Evolutionary conservation across 2,113 vertebrate species (phyloP), one percentile per base, ranked within the genome.

Genomic region (Tinamus guttatus): DNA sequence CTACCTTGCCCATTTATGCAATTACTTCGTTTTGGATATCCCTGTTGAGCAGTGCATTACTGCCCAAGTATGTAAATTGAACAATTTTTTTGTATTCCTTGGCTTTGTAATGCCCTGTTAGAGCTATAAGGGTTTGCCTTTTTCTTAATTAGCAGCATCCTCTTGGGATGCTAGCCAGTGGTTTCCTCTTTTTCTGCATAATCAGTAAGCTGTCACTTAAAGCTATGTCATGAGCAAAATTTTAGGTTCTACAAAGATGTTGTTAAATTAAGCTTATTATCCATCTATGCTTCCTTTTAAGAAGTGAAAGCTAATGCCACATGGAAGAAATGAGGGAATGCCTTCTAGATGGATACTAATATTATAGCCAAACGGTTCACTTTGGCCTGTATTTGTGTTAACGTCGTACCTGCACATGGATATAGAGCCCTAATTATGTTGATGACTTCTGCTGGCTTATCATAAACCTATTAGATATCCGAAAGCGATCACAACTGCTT

Each of bases 301-400:
- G 59, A 77, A 65, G 36, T 34, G 75, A 58, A 77, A 60, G 19
- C 4, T 52, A 69, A 38, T 25, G 21, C 36, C n/a, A 8, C 0
- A 0, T 65, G 30, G 47, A 65, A 73, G 47, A 79, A 59, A 10
- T 41, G 64, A 34, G 45, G 63, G 40, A 68, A 36, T 24, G 5
- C 63, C 1, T 80, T 87, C 43, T 64, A 19, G 27, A 76, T 76
- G n/a, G 30, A 36, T 25, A 13, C 15, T 71, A n/a, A 58, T 32
- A 43, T 5, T 4, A 10, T 16, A 27, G 17, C 64, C 67, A 75
- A 86, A 54, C 7, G 18, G 5, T 60, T 79, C 7, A 7, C 38
- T 85, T 69, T 43, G n/a, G 22, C 69, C 27, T 91, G 18, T 65
- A 25, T 85, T 94, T 95, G 65, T 94, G 79, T 85, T n/a, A 82